Percentiles rank a stretch among this genome's conserved stretches.
phyloP scores from a whole-genome alignment of 1,140 invertebrate genomes.

The Aphelenchoides avenae region DNA sequence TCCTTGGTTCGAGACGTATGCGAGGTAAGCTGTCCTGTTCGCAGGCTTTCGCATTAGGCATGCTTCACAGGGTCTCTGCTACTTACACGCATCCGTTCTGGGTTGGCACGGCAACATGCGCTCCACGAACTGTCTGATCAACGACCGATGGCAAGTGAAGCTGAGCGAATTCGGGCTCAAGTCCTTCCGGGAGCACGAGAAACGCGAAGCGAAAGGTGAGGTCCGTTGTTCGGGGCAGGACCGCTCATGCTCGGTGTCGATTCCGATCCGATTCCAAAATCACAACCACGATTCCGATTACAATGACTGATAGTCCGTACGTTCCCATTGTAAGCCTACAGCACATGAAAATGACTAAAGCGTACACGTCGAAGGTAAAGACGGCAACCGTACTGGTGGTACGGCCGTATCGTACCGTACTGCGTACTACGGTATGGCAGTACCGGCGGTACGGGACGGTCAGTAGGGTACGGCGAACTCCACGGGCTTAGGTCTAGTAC shows the following conservation, averaged over 20 bases:
- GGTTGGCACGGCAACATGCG: slow-evolving; percentile 28
- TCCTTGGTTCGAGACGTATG: slow-evolving; percentile 47
- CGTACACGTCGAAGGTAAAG: too few species aligned
- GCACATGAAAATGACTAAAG: too few species aligned
- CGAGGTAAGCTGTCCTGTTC: slow-evolving; percentile 33
- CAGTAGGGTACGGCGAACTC: too few species aligned
- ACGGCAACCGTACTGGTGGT: too few species aligned
- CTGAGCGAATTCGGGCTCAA: slow-evolving; percentile 40
- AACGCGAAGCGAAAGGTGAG: slow-evolving; percentile 14
- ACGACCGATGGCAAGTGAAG: slow-evolving; percentile 45
- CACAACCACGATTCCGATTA: background rate
- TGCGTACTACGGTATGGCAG: too few species aligned
- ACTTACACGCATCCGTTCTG: slow-evolving; percentile 18
- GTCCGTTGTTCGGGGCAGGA: too few species aligned
- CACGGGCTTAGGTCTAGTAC: too few species aligned
- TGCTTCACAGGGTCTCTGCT: slow-evolving; percentile 34
- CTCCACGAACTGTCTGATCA: slow-evolving; percentile 38
- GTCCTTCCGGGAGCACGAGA: slow-evolving; percentile 10
- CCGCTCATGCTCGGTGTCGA: too few species aligned
- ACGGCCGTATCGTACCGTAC: too few species aligned
- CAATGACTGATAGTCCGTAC: too few species aligned
- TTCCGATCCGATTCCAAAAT: background rate
- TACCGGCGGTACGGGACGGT: too few species aligned
- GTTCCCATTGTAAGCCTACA: slow-evolving; percentile 31
- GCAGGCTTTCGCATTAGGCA: too few species aligned